These are phyloP conservation scores for Aphelenchoides bicaudatus DNA, from an alignment of 2,888 invertebrate species.

Conservation along the genomic window DNA sequence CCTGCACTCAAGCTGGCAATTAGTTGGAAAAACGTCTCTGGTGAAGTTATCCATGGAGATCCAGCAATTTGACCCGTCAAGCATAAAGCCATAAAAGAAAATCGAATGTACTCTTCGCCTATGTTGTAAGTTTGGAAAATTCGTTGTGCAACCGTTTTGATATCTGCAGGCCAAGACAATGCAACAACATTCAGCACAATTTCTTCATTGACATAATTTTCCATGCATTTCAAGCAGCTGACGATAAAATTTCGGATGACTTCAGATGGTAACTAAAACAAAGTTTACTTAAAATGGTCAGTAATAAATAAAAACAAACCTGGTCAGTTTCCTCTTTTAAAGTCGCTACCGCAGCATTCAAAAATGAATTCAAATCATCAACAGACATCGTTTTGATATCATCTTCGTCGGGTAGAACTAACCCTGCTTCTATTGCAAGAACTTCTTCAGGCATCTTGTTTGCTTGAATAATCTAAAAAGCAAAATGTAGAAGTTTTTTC, in stretches of 20 bases:
- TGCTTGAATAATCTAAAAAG: no score
- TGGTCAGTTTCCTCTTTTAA: not conserved
- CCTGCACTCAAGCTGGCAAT: conserved; percentile 14
- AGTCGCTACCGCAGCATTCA: not conserved
- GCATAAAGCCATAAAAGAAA: conserved; percentile 1
- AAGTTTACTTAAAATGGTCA: not conserved
- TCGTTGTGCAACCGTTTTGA: conserved; percentile 8
- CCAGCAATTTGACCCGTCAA: conserved; percentile 17
- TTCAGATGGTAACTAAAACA: conserved; percentile 7
- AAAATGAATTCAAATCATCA: conserved; percentile 16
- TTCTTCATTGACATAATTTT: no score
- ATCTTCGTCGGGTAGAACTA: no score
- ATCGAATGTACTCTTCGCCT: conserved; percentile 1
- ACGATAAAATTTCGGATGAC: conserved; percentile 6
- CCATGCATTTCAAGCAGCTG: no score
- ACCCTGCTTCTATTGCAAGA: no score
- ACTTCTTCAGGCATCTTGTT: no score
- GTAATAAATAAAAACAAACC: not conserved
- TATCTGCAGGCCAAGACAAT: conserved; percentile 14
- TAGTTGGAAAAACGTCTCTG: conserved; percentile 3
- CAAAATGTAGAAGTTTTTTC: not conserved
- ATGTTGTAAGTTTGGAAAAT: conserved; percentile 16
- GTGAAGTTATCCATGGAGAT: not conserved
- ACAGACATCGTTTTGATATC: conserved; percentile 10
- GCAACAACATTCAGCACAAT: conserved; percentile 14